These are phyloP conservation scores for Thunnus maccoyii DNA, from an alignment of 2,113 vertebrate genomes.

Conservation along the genomic window DNA sequence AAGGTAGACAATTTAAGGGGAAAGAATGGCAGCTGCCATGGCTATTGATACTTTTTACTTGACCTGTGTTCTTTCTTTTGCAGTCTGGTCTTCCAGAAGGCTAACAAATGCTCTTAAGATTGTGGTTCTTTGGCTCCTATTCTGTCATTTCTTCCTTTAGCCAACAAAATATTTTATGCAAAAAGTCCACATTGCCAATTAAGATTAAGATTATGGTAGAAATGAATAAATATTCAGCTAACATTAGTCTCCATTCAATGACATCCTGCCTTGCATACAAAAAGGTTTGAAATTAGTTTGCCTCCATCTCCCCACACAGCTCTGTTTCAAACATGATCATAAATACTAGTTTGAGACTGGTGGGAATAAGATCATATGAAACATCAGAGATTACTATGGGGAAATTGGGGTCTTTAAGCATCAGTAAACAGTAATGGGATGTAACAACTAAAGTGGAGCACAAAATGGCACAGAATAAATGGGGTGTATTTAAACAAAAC, in stretches of 20 bases:
- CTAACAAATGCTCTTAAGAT: not conserved
- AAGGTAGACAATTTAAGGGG: slow-evolving; percentile 6
- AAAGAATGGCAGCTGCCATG: slow-evolving; percentile 61
- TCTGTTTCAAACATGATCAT: slow-evolving; percentile 6
- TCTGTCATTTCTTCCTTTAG: not conserved
- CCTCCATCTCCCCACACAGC: not conserved
- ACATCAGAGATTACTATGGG: not conserved
- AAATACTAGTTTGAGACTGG: not conserved
- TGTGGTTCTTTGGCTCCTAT: not conserved
- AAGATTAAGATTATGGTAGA: not conserved
- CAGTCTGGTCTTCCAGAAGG: slow-evolving; percentile 19
- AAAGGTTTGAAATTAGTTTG: not conserved
- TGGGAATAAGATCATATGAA: slow-evolving; percentile 21
- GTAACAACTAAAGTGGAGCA: slow-evolving; percentile 9
- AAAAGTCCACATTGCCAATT: not conserved
- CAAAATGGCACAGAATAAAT: slow-evolving; percentile 24
- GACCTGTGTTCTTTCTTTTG: slow-evolving; percentile 44
- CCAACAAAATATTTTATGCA: not conserved
- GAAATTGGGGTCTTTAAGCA: slow-evolving; percentile 23
- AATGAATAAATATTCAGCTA: slow-evolving; percentile 2
- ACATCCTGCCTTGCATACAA: not conserved
- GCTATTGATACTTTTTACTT: slow-evolving; percentile 34
- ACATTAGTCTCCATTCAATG: not conserved
- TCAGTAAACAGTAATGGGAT: slow-evolving; percentile 22
- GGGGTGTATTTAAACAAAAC: slow-evolving; percentile 39